Percentiles rank a stretch among this genome's conserved stretches.
Evolutionary conservation across 37 sponge, comb jelly and placozoan genomes (phyloP).

Genomic region (Hexactinellida sp.): DNA sequence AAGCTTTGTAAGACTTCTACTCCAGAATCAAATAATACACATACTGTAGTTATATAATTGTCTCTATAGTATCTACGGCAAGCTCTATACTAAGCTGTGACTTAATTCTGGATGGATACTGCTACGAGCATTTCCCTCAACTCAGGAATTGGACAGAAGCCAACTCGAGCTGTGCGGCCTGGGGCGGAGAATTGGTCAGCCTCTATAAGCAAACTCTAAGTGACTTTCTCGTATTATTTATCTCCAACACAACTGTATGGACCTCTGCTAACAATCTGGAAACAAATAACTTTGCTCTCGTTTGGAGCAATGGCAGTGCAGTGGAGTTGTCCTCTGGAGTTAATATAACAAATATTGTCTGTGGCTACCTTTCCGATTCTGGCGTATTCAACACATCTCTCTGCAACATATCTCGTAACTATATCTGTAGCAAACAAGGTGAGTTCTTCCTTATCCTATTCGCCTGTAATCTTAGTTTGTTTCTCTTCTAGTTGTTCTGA

Average conservation of each 20-base stretch:
- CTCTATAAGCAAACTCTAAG: background rate
- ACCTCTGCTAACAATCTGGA: background rate
- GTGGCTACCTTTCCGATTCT: background rate
- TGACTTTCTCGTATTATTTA: background rate
- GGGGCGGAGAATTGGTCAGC: conserved; percentile 7
- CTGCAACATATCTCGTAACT: background rate
- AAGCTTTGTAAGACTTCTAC: no score
- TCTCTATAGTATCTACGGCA: background rate
- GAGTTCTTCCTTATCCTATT: background rate
- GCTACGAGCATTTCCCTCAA: background rate
- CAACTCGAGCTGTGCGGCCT: background rate
- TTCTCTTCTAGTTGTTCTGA: background rate
- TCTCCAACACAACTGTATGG: background rate
- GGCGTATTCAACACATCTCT: background rate
- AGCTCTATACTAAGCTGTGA: background rate
- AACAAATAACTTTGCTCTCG: background rate
- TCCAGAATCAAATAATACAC: no score
- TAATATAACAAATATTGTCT: background rate
- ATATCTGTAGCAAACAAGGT: conserved; percentile 12
- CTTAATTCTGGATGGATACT: background rate
- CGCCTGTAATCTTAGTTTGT: background rate
- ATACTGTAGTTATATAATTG: no score
- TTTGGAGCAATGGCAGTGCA: background rate
- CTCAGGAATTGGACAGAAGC: background rate
- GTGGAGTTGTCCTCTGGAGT: background rate